A percentile compares a stretch with the other conserved stretches of the same genome.
These are phyloP conservation scores for Lycaena phlaeas DNA, from an alignment of 2,888 invertebrate species.

Conservation along the genomic window DNA sequence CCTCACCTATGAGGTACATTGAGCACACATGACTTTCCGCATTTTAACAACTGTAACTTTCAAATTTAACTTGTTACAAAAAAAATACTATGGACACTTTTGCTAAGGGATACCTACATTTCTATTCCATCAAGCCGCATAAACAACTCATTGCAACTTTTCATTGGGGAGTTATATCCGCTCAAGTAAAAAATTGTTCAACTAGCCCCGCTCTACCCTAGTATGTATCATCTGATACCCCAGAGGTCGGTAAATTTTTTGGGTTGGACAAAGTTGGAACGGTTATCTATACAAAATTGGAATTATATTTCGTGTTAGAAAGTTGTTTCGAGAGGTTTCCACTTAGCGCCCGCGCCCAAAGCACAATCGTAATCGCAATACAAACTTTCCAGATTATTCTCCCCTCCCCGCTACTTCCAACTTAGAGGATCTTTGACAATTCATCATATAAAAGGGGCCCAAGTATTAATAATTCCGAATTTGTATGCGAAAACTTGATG, in stretches of 20 bases:
- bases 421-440: neutral
- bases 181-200: conserved; percentile 9
- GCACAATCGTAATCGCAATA: neutral
- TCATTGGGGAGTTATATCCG: conserved; percentile 16
- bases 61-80: conserved; percentile 17
- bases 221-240: no score
- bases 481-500: no score
- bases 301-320: neutral
- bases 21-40: conserved; percentile 22
- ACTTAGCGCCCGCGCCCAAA: neutral
- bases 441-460: no score
- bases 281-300: no score
- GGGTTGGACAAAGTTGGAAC: no score
- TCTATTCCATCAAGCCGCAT: conserved; percentile 13
- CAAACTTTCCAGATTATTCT: conserved; percentile 1
- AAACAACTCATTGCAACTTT: conserved; percentile 14
- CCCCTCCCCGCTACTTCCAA: neutral
- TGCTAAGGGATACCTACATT: conserved; percentile 16
- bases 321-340: neutral
- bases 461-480: no score
- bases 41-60: conserved; percentile 22
- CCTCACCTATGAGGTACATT: conserved; percentile 25
- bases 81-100: conserved; percentile 16
- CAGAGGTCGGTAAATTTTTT: no score
- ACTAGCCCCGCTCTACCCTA: no score